These are phyloP conservation scores for Drosophila ezoana DNA, from an alignment of 2,888 invertebrate genomes.

Conservation along the genomic window DNA sequence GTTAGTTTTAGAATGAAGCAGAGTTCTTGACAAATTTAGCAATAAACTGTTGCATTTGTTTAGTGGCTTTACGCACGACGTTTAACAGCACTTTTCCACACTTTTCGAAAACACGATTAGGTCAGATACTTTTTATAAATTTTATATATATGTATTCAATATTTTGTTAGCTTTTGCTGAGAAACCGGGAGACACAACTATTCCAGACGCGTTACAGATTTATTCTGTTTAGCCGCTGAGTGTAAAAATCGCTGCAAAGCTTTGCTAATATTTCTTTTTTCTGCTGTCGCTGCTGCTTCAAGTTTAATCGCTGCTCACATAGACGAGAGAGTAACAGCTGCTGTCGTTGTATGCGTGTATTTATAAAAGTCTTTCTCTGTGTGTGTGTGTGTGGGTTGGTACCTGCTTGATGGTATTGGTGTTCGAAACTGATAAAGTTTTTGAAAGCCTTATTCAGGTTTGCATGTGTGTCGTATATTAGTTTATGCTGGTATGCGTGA, in stretches of 20 bases:
- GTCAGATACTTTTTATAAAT: constrained; percentile 3
- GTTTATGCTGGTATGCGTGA: constrained; percentile 21
- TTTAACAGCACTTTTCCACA: constrained; percentile 21
- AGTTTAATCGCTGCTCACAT: constrained; percentile 59
- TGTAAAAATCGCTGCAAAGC: constrained; percentile 63
- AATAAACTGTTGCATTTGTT: constrained; percentile 23
- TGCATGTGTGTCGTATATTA: constrained; percentile 20
- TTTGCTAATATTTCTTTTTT: constrained; percentile 50
- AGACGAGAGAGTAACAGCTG: constrained; percentile 40
- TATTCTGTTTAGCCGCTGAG: constrained; percentile 59
- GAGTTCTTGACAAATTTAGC: constrained; percentile 13
- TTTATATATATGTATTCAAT: constrained; percentile 4
- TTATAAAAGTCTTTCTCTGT: constrained; percentile 28
- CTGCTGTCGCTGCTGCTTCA: constrained; percentile 28
- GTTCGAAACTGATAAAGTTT: constrained; percentile 63
- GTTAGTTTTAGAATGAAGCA: not conserved
- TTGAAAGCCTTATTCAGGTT: constrained; percentile 45
- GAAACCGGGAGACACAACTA: constrained; percentile 58
- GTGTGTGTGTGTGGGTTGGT: constrained; percentile 17
- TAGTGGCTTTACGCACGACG: constrained; percentile 9
- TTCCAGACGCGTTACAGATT: constrained; percentile 61
- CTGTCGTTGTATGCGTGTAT: constrained; percentile 59
- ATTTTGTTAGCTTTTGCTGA: constrained; percentile 22
- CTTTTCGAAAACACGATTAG: constrained; percentile 14
- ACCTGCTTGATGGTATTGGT: constrained; percentile 16